A percentile compares a stretch with the other conserved stretches of the same genome.
phyloP scores from a whole-genome alignment of 2,888 invertebrate species.

The Vanessa cardui region DNA sequence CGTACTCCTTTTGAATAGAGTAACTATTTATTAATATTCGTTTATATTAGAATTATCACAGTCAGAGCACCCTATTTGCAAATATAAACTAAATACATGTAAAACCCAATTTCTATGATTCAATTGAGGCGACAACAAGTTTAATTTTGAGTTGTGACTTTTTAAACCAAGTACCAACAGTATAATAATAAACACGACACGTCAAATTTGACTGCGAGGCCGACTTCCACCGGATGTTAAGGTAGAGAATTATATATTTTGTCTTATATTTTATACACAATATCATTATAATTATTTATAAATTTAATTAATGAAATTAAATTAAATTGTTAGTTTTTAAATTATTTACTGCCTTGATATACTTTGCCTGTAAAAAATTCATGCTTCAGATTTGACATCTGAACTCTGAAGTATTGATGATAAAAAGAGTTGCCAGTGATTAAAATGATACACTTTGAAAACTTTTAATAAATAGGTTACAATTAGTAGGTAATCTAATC shows the following conservation, averaged over 20 bases:
- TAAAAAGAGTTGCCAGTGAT: no score
- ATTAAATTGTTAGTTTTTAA: no score
- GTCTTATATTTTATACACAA: neutral
- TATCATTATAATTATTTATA: neutral
- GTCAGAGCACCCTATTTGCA: neutral
- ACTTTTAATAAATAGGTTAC: no score
- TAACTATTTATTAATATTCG: neutral
- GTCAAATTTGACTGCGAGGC: neutral
- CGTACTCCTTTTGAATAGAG: neutral
- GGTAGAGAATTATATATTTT: neutral
- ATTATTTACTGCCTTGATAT: no score
- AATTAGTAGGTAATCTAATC: no score
- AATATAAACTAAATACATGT: neutral
- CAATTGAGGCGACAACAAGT: neutral
- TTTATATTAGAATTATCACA: neutral
- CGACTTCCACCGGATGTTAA: neutral
- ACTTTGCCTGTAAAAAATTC: no score
- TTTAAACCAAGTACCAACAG: neutral
- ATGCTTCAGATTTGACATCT: no score
- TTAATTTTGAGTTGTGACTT: neutral
- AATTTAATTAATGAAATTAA: no score
- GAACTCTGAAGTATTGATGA: no score
- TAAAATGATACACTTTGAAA: no score
- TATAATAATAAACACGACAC: neutral
- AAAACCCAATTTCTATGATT: neutral